Conservation (phyloP, 2,888 invertebrate genomes). For the Theristus sp. region DNA sequence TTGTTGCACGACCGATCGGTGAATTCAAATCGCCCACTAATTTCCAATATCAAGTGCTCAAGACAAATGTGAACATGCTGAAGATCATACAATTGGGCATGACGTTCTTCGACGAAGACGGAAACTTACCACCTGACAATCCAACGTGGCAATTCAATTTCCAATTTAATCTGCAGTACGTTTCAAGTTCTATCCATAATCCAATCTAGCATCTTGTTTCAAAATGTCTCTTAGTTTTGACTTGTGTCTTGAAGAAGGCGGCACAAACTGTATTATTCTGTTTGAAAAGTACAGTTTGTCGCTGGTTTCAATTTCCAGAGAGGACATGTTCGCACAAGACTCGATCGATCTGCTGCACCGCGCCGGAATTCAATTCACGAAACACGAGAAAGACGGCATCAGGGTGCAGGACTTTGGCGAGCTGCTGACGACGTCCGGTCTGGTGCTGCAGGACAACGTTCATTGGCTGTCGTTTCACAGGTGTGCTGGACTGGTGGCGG, state of each 20-base stretch:
- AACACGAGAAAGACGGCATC: constrained; percentile 83
- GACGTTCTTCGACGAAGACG: constrained; percentile 91
- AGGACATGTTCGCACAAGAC: constrained; percentile 98
- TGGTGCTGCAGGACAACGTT: constrained; percentile 83
- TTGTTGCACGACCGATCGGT: constrained; percentile 88
- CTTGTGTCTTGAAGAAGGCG: too few relatives aligned
- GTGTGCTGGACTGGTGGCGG: constrained; percentile 20
- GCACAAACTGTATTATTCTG: too few relatives aligned
- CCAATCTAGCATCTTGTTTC: too few relatives aligned
- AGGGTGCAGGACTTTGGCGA: constrained; percentile 93
- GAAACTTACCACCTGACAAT: constrained; percentile 35
- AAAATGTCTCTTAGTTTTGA: too few relatives aligned
- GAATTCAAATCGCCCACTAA: constrained; percentile 39
- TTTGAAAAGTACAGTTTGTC: too few relatives aligned
- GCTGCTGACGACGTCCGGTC: constrained; percentile 83
- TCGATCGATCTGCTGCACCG: constrained; percentile 90
- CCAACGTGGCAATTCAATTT: constrained; percentile 91
- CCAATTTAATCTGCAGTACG: constrained; percentile 74
- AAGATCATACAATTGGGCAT: constrained; percentile 81
- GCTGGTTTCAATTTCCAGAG: constrained; percentile 41
- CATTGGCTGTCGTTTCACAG: constrained; percentile 97
- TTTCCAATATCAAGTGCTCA: constrained; percentile 48
- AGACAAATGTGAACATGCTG: constrained; percentile 90
- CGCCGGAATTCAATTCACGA: constrained; percentile 81
- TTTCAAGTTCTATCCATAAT: too few relatives aligned